Base-by-base conservation (phyloP, 92 coral and sea anemone genomes). In the Palythoa heliodiscus region DNA sequence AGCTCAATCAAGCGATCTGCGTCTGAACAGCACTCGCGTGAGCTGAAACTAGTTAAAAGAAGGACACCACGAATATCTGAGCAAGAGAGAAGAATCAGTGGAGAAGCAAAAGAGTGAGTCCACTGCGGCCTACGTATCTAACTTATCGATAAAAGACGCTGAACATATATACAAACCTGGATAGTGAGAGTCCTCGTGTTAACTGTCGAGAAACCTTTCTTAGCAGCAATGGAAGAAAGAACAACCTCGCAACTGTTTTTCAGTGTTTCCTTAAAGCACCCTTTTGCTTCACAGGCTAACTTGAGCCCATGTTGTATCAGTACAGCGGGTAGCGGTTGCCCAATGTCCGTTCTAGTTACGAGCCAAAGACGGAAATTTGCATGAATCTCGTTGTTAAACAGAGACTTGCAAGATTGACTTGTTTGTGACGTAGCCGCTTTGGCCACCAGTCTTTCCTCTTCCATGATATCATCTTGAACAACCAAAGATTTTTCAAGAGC, bases 251-350 rank as follows among this genome's bases (percentile, higher is more conserved):
- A 90, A 20, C 87, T 89, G 10, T 87, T 88, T 76, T 82, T 82
- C 81, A 94, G 84, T 4, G 82, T 78, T 22, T 91, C 89, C 35
- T 89, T 92, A 55, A 89, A 90, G 57, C 50, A 67, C 12, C 75
- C 77, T 76, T 96, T 92, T 11, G 92, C 91, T 84, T 96, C 98
- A 69, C 99, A 96, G 35, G 99, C 95, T 52, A 96, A 77, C 78
- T 94, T 96, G 80, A 96, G 86, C 86, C 99, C 98, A n/a, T 86
- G 92, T 12, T 95, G 98, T 76, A 93, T 93, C 22, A 96, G 86
- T 48, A 93, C 91, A 54, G 95, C 93, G 17, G 99, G 99, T n/a
- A 96, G 82, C 23, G 94, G 91, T 19, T 83, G 68, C 39, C 95
- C 97, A 52, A 73, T 76, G 52, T 91, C 97, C 14, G 96, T 87